Conservation (phyloP, 2,888 invertebrate genomes). For the Athetis lepigone region DNA sequence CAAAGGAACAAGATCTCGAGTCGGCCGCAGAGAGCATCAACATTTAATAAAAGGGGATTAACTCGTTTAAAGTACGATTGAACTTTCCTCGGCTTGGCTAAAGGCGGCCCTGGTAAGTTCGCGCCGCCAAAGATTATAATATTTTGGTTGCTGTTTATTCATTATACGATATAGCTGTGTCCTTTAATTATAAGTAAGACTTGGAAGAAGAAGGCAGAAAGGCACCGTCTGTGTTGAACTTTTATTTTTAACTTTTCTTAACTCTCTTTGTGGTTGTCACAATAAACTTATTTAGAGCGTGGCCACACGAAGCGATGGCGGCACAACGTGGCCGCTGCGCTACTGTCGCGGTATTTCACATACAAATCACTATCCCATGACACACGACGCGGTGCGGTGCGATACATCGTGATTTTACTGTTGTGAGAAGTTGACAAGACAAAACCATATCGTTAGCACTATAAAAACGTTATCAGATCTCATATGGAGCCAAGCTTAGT, state of each 20-base stretch:
- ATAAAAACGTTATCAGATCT: too few species aligned
- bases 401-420: too few species aligned
- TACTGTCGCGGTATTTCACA: too few species aligned
- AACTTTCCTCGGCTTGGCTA: conserved; percentile 77
- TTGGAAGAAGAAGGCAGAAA: conserved; percentile 22
- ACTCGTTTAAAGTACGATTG: conserved; percentile 88
- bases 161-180: conserved; percentile 63
- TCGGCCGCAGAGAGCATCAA: conserved; percentile 80
- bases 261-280: not conserved
- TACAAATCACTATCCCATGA: too few species aligned
- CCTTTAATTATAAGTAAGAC: conserved; percentile 60
- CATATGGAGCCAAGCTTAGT: too few species aligned
- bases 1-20: conserved; percentile 76
- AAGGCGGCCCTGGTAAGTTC: conserved; percentile 72
- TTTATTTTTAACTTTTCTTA: not conserved
- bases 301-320: too few species aligned
- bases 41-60: conserved; percentile 88
- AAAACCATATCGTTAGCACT: too few species aligned
- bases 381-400: too few species aligned
- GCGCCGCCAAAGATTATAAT: conserved; percentile 66
- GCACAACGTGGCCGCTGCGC: too few species aligned
- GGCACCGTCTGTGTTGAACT: not conserved
- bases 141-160: conserved; percentile 74
- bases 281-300: not conserved
- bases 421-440: too few species aligned